Percentiles rank a stretch among this genome's conserved stretches.
phyloP scores from a whole-genome alignment of 2,888 invertebrate species.

The Dromius quadrimaculatus region DNA sequence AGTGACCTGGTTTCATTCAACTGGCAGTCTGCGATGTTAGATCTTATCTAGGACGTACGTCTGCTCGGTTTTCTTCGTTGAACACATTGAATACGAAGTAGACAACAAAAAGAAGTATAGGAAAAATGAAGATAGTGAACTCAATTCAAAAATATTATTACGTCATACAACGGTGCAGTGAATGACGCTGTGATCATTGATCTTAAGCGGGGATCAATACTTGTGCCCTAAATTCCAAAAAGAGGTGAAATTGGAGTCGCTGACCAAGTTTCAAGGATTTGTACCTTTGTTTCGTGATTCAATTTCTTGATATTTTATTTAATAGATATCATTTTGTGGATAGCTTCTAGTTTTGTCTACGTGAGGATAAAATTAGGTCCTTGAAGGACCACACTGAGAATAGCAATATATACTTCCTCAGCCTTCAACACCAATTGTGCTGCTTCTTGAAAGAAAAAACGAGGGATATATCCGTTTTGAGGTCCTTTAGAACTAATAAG shows the following conservation, averaged over 20 bases:
- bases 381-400: no score
- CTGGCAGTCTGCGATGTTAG: conserved; percentile 3
- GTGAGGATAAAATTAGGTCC: no score
- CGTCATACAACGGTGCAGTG: conserved; percentile 45
- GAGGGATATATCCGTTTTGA: no score
- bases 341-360: no score
- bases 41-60: neutral
- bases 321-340: no score
- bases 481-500: no score
- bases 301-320: no score
- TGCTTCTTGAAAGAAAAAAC: no score
- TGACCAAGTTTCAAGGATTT: conserved; percentile 30
- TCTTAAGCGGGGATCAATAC: conserved; percentile 36
- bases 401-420: no score
- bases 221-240: conserved; percentile 32
- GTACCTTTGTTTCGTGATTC: conserved; percentile 14
- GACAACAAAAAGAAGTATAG: neutral
- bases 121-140: conserved; percentile 36
- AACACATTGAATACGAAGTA: neutral
- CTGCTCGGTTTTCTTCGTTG: conserved; percentile 4
- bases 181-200: conserved; percentile 49
- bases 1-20: conserved; percentile 51
- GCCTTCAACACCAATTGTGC: no score
- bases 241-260: conserved; percentile 11
- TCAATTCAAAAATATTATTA: conserved; percentile 42